Percentiles rank a stretch among this genome's conserved stretches.
These are phyloP conservation scores for Apus apus DNA, from an alignment of 2,113 vertebrate species.

Conservation along the genomic window DNA sequence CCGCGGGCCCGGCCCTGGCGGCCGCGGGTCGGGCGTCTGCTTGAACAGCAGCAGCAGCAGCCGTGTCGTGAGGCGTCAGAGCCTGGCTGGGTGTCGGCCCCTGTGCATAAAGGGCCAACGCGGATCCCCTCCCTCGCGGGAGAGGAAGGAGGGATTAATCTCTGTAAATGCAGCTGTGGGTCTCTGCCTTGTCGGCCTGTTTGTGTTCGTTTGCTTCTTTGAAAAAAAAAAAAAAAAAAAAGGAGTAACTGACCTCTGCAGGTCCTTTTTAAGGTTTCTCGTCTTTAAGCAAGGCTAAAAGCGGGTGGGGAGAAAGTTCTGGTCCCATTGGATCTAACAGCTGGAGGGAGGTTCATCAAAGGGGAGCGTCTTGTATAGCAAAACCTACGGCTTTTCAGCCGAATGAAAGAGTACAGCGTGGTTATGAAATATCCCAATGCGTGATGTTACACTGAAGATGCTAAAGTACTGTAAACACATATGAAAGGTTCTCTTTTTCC, in stretches of 20 bases:
- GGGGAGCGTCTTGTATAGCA: background rate
- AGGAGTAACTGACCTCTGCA: fast-evolving
- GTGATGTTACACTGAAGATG: background rate
- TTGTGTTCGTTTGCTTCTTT: fast-evolving
- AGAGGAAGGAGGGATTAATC: background rate
- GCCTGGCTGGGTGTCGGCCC: background rate
- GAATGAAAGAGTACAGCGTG: fast-evolving
- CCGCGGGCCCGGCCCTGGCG: too few species aligned
- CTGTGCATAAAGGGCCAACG: too few species aligned
- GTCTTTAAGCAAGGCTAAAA: fast-evolving
- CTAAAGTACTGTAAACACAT: background rate
- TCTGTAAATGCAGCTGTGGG: fast-evolving
- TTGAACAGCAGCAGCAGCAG: fast-evolving
- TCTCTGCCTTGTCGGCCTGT: fast-evolving
- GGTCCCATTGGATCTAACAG: fast-evolving
- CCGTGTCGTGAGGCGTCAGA: fast-evolving
- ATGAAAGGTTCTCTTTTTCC: fast-evolving
- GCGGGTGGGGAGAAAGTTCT: background rate
- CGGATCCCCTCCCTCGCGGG: fast-evolving
- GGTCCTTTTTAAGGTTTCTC: too few species aligned
- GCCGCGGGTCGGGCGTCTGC: fast-evolving
- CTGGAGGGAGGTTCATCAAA: fast-evolving
- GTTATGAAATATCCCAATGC: too few species aligned
- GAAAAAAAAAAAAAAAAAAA: too few species aligned
- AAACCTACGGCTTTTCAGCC: fast-evolving